A percentile compares a stretch with the other conserved stretches of the same genome.
Evolutionary conservation across 2,797 vertebrate species (phyloP).

Genomic region (Acrossocheilus wenchowensis): DNA sequence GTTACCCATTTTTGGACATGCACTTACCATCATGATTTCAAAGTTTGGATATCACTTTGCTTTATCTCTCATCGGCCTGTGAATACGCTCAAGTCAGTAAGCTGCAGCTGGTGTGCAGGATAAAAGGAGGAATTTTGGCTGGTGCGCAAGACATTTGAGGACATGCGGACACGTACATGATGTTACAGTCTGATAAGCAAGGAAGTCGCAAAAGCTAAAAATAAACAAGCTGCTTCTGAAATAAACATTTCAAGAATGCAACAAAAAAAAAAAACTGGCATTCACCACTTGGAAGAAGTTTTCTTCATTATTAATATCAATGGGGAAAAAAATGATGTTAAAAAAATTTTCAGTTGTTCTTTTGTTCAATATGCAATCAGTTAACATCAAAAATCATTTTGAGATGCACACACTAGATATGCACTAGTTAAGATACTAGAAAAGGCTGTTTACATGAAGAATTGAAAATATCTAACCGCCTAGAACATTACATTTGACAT

Average conservation of each 20-base stretch:
- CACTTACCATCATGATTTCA: background rate
- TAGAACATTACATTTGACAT: background rate
- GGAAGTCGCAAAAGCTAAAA: constrained; percentile 27
- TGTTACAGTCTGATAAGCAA: constrained; percentile 27
- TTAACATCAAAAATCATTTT: background rate
- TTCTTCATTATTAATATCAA: background rate
- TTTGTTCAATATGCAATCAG: background rate
- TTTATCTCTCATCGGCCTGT: background rate
- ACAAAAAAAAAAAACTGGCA: background rate
- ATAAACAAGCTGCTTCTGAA: constrained; percentile 10
- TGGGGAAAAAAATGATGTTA: too few species aligned
- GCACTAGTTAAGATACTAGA: background rate
- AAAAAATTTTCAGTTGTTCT: background rate
- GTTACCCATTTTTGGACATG: constrained; percentile 34
- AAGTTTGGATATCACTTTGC: background rate
- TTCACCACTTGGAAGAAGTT: background rate
- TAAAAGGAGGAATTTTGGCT: constrained; percentile 32
- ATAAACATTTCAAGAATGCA: constrained; percentile 11
- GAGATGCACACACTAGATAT: background rate
- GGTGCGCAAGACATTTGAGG: background rate
- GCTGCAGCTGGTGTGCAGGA: constrained; percentile 45
- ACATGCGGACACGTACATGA: constrained; percentile 11
- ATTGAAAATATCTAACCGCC: background rate
- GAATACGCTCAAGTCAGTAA: background rate
- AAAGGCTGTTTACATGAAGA: background rate